Base-by-base conservation (phyloP, 2,113 vertebrate species). In the Burhinus bistriatus region DNA sequence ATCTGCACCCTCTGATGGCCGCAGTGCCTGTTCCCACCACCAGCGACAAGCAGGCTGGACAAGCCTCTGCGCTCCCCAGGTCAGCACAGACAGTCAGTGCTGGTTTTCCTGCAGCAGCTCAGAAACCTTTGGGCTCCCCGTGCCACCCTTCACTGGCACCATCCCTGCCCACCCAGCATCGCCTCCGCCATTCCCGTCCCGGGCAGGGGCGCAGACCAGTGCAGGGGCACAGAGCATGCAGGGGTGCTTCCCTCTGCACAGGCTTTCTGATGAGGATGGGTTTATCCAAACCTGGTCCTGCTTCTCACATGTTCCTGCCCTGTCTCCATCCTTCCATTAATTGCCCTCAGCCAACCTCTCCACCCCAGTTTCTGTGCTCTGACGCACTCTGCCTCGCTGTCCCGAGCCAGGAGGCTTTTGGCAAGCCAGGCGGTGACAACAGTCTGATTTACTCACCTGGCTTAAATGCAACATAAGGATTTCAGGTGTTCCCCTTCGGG, bases 71-170 rank as follows among this genome's bases (percentile, higher is more conserved):
- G 0, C 21, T 78, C 27, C 25, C 40, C 32, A 36, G 34, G 4
- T 0, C 7, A 1, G 29, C 34, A 66, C 11, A 30, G 34, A 22
- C 27, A 29, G 59, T 6, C 52, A 49, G 3, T 3, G 17, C 68
- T 26, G 32, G 4, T 18, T 82, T 81, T 72, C 18, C 69, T 36
- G 32, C 72, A 75, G 45, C 84, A 79, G 77, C 57, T 36, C 32
- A 6, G 87, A 91, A 62, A 87, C 64, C 52, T 87, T 68, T 32
- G 21, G 93, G 83, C 51, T 92, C 47, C 68, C 72, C 2, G 0
- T 83, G 83, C 91, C 93, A 82, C 95, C 59, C 89, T 61, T 94
- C 93, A 58, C 90, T 70, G 45, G 81, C 62, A 52, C 87, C 65
- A 34, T 30, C 21, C 47, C 51, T 19, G 6, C 29, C 17, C 1